Percentiles rank a stretch among this genome's conserved stretches.
Evolutionary conservation across 1,140 invertebrate genomes (phyloP).

Genomic region (Hormaphis cornu): DNA sequence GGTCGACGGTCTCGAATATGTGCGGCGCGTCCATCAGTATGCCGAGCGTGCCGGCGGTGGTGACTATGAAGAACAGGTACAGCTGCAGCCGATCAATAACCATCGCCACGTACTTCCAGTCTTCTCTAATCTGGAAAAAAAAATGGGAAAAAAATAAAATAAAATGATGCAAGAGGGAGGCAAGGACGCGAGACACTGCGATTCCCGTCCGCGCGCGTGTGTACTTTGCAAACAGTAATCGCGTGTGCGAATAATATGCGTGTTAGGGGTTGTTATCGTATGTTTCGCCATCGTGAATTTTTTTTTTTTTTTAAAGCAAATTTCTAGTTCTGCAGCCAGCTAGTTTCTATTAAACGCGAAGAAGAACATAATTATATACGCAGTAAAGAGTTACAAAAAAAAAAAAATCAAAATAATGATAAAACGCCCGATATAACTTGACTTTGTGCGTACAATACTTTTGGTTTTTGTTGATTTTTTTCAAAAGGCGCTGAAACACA

Average conservation of each 20-base stretch:
- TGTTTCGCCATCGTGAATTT: too few relatives aligned
- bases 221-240: not conserved
- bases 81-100: conserved; percentile 95
- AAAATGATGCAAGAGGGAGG: not conserved
- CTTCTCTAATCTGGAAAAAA: conserved; percentile 76
- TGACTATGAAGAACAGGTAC: conserved; percentile 95
- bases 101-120: conserved; percentile 99
- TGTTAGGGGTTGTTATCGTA: not conserved
- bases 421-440: too few relatives aligned
- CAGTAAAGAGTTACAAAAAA: too few relatives aligned
- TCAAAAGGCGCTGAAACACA: too few relatives aligned
- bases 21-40: conserved; percentile 98
- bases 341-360: too few relatives aligned
- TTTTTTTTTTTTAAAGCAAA: too few relatives aligned
- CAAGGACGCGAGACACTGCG: not conserved
- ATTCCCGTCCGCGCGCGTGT: not conserved
- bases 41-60: conserved; percentile 86
- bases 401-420: too few relatives aligned
- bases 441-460: too few relatives aligned
- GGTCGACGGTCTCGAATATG: conserved; percentile 98
- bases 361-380: too few relatives aligned
- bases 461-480: too few relatives aligned
- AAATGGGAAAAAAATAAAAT: not conserved
- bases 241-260: not conserved
- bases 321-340: too few relatives aligned